Conservation (phyloP, 2,888 invertebrate species). For the Cheilosia urbana region DNA sequence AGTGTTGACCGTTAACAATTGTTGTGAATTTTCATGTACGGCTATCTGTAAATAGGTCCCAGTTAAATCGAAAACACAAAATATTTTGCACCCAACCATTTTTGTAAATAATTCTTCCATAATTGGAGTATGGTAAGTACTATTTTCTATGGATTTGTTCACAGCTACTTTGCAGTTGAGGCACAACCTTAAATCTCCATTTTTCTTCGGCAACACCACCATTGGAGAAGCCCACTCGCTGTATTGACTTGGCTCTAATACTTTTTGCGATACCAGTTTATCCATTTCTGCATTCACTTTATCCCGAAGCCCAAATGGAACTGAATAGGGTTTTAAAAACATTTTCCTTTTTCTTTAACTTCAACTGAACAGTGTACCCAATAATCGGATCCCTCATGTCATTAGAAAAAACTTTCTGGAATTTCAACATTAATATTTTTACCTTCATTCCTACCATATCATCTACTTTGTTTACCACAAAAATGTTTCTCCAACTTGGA, state of each 20-base stretch:
- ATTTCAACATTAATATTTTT: not conserved
- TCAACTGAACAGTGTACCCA: not conserved
- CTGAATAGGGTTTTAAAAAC: not conserved
- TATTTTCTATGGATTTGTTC: conserved; percentile 33
- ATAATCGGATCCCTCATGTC: not conserved
- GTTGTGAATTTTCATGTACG: not conserved
- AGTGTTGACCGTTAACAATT: not conserved
- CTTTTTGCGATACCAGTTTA: conserved; percentile 6
- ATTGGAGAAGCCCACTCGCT: too few relatives aligned
- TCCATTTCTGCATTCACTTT: conserved; percentile 9
- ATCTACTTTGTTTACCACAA: conserved; percentile 27
- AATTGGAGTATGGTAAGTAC: conserved; percentile 49
- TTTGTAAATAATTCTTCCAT: conserved; percentile 54
- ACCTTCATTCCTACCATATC: conserved; percentile 19
- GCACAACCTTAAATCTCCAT: conserved; percentile 1
- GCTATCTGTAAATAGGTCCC: not conserved
- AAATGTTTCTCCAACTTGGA: conserved; percentile 42
- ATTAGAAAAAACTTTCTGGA: not conserved
- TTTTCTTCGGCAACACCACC: conserved; percentile 11
- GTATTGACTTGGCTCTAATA: too few relatives aligned
- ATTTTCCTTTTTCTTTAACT: not conserved
- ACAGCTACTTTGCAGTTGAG: not conserved
- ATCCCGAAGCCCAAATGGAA: too few relatives aligned
- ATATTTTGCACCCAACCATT: conserved; percentile 2
- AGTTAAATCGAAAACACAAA: conserved; percentile 35